A percentile compares a stretch with the other conserved stretches of the same genome.
These are phyloP conservation scores for Tapirus terrestris DNA, from an alignment of 2,113 vertebrate genomes.

Conservation along the genomic window DNA sequence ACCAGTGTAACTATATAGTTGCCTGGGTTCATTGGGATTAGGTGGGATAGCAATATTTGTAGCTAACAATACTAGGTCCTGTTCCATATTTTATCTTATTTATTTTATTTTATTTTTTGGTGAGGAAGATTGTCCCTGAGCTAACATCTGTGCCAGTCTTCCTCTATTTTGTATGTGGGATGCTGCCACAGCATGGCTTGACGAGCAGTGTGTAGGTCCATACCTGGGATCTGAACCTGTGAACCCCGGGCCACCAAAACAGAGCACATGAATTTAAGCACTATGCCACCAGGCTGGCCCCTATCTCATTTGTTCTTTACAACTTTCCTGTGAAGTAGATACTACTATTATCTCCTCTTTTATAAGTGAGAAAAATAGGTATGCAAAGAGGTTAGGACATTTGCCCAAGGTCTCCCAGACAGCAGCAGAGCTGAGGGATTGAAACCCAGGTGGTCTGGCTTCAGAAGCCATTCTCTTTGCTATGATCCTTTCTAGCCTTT, in stretches of 20 bases:
- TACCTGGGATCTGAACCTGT: too few species aligned
- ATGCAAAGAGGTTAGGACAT: not conserved
- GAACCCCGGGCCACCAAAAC: too few species aligned
- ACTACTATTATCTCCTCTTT: not conserved
- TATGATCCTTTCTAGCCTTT: not conserved
- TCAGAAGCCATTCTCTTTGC: not conserved
- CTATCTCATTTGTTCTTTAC: not conserved
- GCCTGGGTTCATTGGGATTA: not conserved
- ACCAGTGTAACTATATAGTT: not conserved
- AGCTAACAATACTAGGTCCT: not conserved
- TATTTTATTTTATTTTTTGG: not conserved
- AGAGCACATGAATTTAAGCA: too few species aligned
- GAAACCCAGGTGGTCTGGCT: not conserved
- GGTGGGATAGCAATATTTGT: not conserved
- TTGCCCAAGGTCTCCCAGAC: not conserved
- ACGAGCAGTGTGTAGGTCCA: too few species aligned
- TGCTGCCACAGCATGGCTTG: too few species aligned
- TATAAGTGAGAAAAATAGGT: not conserved
- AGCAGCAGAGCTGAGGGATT: not conserved
- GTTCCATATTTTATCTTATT: not conserved
- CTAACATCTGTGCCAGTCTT: too few species aligned
- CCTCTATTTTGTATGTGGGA: too few species aligned
- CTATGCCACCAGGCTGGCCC: too few species aligned
- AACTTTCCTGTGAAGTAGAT: not conserved
- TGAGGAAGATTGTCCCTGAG: too few species aligned